These are phyloP conservation scores for Acanthoscelides obtectus DNA, from an alignment of 2,888 invertebrate genomes.

Conservation along the genomic window DNA sequence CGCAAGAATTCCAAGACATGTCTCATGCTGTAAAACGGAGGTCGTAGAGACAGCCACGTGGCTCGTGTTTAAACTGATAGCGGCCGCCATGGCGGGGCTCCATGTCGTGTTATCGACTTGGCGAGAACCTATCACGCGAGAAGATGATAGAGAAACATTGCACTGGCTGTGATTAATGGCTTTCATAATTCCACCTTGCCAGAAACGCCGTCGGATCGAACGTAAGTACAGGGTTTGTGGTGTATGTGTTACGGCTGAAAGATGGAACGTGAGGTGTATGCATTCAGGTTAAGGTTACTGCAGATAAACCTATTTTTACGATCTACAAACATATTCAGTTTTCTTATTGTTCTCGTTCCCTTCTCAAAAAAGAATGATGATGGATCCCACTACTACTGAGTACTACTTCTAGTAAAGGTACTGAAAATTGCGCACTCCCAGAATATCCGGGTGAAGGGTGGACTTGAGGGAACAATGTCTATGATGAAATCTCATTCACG, in stretches of 20 bases:
- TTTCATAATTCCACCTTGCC: background rate
- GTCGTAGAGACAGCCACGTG: background rate
- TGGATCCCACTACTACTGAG: too few relatives aligned
- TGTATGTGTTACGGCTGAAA: background rate
- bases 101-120: background rate
- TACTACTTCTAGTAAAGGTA: too few relatives aligned
- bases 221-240: background rate
- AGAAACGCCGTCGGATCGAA: background rate
- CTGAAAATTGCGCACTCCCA: too few relatives aligned
- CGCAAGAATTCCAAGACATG: background rate
- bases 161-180: background rate
- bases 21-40: background rate
- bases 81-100: background rate
- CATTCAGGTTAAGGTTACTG: background rate
- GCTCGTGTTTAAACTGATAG: background rate
- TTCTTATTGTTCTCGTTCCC: too few relatives aligned
- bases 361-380: too few relatives aligned
- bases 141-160: background rate
- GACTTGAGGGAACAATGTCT: too few relatives aligned
- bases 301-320: too few relatives aligned
- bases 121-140: background rate
- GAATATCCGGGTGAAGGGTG: too few relatives aligned
- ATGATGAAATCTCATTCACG: too few relatives aligned
- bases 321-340: too few relatives aligned
- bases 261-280: background rate